phyloP scores from a whole-genome alignment of 1,140 invertebrate species.

The Orchesella cincta region DNA sequence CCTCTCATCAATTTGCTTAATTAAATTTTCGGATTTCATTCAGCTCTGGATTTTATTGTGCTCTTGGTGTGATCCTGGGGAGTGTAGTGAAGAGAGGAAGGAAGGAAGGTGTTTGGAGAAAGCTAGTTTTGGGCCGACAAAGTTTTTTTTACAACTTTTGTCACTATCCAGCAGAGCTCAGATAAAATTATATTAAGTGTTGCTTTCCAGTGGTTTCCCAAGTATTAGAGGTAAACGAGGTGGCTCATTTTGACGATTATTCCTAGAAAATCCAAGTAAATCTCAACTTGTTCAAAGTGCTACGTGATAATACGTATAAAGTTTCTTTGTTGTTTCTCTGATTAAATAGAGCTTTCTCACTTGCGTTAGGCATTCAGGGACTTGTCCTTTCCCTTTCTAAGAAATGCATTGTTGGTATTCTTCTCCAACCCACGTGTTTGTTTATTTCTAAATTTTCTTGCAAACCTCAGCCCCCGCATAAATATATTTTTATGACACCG shows the following conservation, averaged over 20 bases:
- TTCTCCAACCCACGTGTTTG: too few relatives aligned
- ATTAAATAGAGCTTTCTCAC: too few relatives aligned
- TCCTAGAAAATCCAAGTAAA: constrained; percentile 23
- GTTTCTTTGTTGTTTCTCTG: background rate
- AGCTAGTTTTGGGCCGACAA: constrained; percentile 19
- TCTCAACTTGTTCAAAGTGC: constrained; percentile 16
- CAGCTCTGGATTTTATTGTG: constrained; percentile 8
- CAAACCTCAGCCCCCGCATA: too few relatives aligned
- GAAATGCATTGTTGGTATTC: too few relatives aligned
- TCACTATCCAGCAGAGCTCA: constrained; percentile 3
- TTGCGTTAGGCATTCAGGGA: too few relatives aligned
- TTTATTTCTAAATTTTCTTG: too few relatives aligned
- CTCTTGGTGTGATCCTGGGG: too few relatives aligned
- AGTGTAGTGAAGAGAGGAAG: background rate
- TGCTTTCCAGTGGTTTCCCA: constrained; percentile 25
- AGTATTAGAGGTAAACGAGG: constrained; percentile 10
- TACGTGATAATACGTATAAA: constrained; percentile 7
- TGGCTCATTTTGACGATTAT: constrained; percentile 30
- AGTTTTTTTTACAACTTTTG: constrained; percentile 18
- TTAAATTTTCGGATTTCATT: constrained; percentile 22
- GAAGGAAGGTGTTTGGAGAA: constrained; percentile 8
- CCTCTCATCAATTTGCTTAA: constrained; percentile 17
- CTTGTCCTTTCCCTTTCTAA: too few relatives aligned
- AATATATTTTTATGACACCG: too few relatives aligned
- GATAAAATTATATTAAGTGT: constrained; percentile 27